Evolutionary conservation across 2,888 invertebrate species (phyloP).

Genomic region (Caenorhabditis panamensis): DNA sequence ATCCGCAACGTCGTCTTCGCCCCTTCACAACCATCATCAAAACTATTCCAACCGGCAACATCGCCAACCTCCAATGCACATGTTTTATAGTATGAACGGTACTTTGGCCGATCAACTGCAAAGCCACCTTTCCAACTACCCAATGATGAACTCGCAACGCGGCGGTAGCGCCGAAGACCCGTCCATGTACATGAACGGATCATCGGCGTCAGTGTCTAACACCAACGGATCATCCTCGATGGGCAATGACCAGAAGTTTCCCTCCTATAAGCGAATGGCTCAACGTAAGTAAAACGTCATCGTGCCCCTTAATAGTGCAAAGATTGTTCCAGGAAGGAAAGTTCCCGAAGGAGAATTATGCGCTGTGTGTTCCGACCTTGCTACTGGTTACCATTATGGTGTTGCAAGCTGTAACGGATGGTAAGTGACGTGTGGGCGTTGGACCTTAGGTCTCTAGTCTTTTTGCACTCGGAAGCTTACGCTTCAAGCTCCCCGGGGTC

Average conservation of each 20-base stretch:
- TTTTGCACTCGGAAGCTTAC: slow-evolving; percentile 45
- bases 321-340: slow-evolving; percentile 74
- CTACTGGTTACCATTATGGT: slow-evolving; percentile 79
- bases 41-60: slow-evolving; percentile 4
- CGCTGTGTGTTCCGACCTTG: slow-evolving; percentile 80
- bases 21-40: slow-evolving; percentile 16
- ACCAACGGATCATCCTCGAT: slow-evolving; percentile 52
- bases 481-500: slow-evolving; percentile 39
- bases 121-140: slow-evolving; percentile 49
- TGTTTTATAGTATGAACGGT: slow-evolving; percentile 70
- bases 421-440: slow-evolving; percentile 62
- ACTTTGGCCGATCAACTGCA: slow-evolving; percentile 67
- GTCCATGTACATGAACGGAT: slow-evolving; percentile 56
- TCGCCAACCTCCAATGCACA: slow-evolving; percentile 44
- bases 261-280: slow-evolving; percentile 74
- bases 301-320: no score
- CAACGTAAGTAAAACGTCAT: slow-evolving; percentile 71
- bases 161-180: slow-evolving; percentile 29
- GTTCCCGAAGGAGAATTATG: slow-evolving; percentile 79
- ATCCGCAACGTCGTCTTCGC: slow-evolving; percentile 41
- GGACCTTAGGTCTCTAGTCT: slow-evolving; percentile 36
- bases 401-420: slow-evolving; percentile 81
- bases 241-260: slow-evolving; percentile 65
- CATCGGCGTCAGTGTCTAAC: slow-evolving; percentile 46
- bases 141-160: slow-evolving; percentile 45